A percentile compares a stretch with the other conserved stretches of the same genome.
Evolutionary conservation across 2,797 vertebrate species (phyloP).

Genomic region (Eospalax fontanierii): DNA sequence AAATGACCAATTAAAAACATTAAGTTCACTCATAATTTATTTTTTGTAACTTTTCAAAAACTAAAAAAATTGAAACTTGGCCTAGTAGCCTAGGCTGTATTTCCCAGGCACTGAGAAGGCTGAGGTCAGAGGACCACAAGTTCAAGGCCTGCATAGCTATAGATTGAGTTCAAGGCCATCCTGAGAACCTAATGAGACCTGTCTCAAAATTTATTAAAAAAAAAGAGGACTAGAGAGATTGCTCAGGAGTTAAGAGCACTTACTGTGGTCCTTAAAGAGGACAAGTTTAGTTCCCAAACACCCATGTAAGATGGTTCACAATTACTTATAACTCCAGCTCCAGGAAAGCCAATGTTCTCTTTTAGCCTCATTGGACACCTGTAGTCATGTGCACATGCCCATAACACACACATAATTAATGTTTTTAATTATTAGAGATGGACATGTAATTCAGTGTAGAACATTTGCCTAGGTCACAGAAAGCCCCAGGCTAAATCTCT

Average conservation of each 20-base stretch:
- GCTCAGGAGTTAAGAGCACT: no score
- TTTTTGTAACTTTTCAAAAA: constrained; percentile 53
- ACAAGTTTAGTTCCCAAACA: no score
- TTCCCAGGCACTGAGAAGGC: not conserved
- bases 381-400: no score
- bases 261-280: no score
- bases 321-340: no score
- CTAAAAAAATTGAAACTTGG: not conserved
- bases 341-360: no score
- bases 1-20: constrained; percentile 47
- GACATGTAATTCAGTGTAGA: no score
- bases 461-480: not conserved
- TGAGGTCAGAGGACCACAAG: not conserved
- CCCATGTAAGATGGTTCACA: no score
- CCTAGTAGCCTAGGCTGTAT: not conserved
- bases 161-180: not conserved
- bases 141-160: not conserved
- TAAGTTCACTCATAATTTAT: constrained; percentile 57
- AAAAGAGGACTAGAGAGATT: not conserved
- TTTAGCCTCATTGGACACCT: no score
- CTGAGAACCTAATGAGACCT: no score
- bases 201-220: not conserved
- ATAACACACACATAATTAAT: no score
- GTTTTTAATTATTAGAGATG: no score
- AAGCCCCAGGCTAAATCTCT: not conserved